Base-by-base conservation (phyloP, 1,140 invertebrate genomes). In the Plodia interpunctella region DNA sequence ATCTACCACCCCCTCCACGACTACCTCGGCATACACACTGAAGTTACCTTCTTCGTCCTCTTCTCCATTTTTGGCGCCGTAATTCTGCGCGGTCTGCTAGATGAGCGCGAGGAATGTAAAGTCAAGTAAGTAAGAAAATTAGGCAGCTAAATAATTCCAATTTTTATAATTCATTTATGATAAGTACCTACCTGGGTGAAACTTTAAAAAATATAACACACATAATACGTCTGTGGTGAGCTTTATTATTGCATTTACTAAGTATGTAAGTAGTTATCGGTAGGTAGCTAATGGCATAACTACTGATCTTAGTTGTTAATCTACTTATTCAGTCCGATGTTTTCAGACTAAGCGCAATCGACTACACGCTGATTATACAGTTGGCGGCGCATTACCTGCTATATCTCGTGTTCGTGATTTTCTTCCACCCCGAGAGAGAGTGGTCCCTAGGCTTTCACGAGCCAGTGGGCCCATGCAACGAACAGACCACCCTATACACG, bases 1-100 rank as follows among this genome's bases (percentile, higher is more conserved):
- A 82, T 95, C 38, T 96, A 96, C 76, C 94, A 96, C 74, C 93
- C 94, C 0, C 88, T 96, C 0, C 94, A 96, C 72, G 95, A 96
- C 71, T 76, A 90, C 0, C 91, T 83, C 57, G 88, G 91, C 44
- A 91, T 96, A 21, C 94, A 95, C 78, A 91, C 94, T 0, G 94
- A 95, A 88, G 93, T 95, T 0, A 94, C 94, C 15, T 92, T 93
- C 64, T 92, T 94, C 68, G 74, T 93, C 3, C 82, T 95, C 2
- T 90, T 94, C 59, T 68, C 91, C 2, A 87, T 94, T 32, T 95
- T 92, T 71, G 76, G 91, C 4, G 64, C 92, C 0, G 88, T 94
- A 51, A 85, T 92, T 0, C 91, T 94, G 87, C 78, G 80, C 20
- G 92, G 90, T 6, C 91, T 93, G 58, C 63, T 93, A 10, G 83